Evolutionary conservation across 2,797 vertebrate genomes (phyloP), one percentile per base, ranked within the genome.

Genomic region (Carcharodon carcharias): DNA sequence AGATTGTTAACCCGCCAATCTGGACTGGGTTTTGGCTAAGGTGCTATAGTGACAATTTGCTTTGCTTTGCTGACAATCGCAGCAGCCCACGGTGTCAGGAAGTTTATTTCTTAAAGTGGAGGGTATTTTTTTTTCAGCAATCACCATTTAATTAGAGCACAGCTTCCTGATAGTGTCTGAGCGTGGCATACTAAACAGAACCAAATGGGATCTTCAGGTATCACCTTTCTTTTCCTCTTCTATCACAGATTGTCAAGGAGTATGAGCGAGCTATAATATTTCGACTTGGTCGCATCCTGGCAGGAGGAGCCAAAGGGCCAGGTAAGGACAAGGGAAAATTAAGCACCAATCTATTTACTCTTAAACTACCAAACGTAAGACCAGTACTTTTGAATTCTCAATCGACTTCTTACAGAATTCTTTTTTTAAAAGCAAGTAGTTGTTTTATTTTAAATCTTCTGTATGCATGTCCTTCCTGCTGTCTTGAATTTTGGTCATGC

Each of bases 261-360:
- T 99, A 99, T 0, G 99, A 99, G 96, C 97, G 99, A 96, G 99
- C 99, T 96, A 99, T 99, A 97, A 99, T 99, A 97, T 99, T 99
- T 96, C 98, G 99, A 12, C 97, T 99, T 31, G 99, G 99, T 0
- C 99, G 99, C 82, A 98, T 99, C 97, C 40, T 99, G 26, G 98
- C 97, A 96, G 99, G 99, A 71, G 99, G 99, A 96, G 99, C 99
- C 96, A 99, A 98, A 98, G 99, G 99, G 67, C 99, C 99, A 97
- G 99, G 99, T 99, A 96, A 97, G 98, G 97, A 40, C n/a, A 40
- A 93, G 61, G 63, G 40, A 40, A n/a, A 63, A 7, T 92, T 61
- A 40, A 35, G 35, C 58, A 67, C n/a, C 28, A 21, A 21, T 40
- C 89, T 45, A n/a, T 93, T 93, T 65, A 65, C 45, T 21, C 56